phyloP scores from a whole-genome alignment of 2,888 invertebrate genomes.

The Agrotis puta region DNA sequence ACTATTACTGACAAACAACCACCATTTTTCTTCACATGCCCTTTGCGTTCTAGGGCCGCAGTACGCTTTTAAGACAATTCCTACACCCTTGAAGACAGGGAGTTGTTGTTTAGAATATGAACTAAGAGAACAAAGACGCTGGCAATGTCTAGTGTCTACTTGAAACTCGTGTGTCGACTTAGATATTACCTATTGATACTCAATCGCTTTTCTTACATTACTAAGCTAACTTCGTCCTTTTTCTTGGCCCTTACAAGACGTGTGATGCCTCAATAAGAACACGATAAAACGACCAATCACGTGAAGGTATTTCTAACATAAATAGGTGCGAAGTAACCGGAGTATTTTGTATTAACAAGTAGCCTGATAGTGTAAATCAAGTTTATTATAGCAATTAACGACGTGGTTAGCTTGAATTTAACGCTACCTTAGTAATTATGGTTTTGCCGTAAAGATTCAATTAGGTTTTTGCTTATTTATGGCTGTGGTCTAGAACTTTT shows the following conservation, averaged over 20 bases:
- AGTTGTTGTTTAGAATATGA: neutral
- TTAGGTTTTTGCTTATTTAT: constrained; percentile 13
- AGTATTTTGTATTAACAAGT: constrained; percentile 6
- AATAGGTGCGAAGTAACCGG: neutral
- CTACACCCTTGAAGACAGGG: no score
- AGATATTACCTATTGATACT: neutral
- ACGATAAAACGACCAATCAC: neutral
- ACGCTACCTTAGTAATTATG: constrained; percentile 18
- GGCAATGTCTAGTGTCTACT: neutral
- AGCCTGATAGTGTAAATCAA: constrained; percentile 19
- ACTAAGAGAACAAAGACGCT: neutral
- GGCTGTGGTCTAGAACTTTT: constrained; percentile 2
- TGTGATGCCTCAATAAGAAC: neutral
- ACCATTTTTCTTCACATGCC: no score
- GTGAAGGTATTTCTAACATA: constrained; percentile 7
- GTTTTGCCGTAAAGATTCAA: constrained; percentile 18
- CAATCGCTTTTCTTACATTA: neutral
- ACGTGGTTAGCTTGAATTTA: constrained; percentile 20
- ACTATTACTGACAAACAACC: no score
- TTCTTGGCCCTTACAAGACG: neutral
- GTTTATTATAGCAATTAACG: constrained; percentile 26
- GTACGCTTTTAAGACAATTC: no score
- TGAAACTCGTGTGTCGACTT: neutral
- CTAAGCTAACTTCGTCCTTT: neutral
- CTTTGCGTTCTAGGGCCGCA: no score